Percentiles rank a stretch among this genome's conserved stretches.
These are phyloP conservation scores for human DNA, from an alignment of 2,113 vertebrate species.

Conservation along the genomic window GRCh38 chr2:87181001-87181500, in stretches of 20 bases:
- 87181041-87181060: constrained; percentile 37
- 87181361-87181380: neutral
- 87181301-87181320: neutral
- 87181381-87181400: neutral
- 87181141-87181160: constrained; percentile 85
- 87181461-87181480: neutral
- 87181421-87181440: neutral
- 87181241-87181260: neutral
- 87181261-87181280: neutral
- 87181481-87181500: constrained; percentile 80
- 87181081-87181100: constrained; percentile 95
- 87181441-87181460: neutral
- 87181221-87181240: neutral
- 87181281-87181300: neutral
- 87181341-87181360: neutral
- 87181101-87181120: constrained; percentile 97
- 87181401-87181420: neutral
- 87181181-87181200: neutral
- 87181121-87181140: constrained; percentile 95
- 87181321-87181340: neutral
- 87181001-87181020: neutral
- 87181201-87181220: neutral
- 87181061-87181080: constrained; percentile 95
- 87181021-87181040: neutral
- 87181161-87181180: neutral